A percentile compares a stretch with the other conserved stretches of the same genome.
These are phyloP conservation scores for Camptogramma bilineatum DNA, from an alignment of 2,888 invertebrate genomes.

Conservation along the genomic window DNA sequence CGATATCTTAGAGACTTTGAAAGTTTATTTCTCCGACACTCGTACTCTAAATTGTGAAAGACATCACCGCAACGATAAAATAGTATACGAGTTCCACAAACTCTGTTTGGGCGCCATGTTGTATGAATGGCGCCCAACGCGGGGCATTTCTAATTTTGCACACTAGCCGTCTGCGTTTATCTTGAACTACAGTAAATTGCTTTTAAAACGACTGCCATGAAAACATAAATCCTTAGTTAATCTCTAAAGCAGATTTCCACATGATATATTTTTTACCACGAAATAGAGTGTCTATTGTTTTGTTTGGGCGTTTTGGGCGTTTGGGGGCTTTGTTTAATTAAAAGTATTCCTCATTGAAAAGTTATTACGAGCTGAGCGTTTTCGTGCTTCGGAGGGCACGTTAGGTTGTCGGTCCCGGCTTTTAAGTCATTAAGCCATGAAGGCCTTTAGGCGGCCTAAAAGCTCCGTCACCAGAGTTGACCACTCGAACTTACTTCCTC, in stretches of 20 bases:
- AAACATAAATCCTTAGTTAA: constrained; percentile 8
- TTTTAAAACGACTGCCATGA: constrained; percentile 10
- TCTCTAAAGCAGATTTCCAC: constrained; percentile 4
- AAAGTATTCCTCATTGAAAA: too few species aligned
- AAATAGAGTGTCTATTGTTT: too few species aligned
- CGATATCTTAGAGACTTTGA: background rate
- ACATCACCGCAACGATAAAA: constrained; percentile 19
- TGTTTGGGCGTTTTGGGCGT: too few species aligned
- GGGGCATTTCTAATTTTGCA: constrained; percentile 31
- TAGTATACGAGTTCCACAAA: constrained; percentile 15
- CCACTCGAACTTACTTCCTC: too few species aligned
- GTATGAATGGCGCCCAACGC: constrained; percentile 42
- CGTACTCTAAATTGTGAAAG: constrained; percentile 17
- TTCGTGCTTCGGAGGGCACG: too few species aligned
- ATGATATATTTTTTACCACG: background rate
- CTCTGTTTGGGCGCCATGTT: constrained; percentile 32
- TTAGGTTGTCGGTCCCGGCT: too few species aligned
- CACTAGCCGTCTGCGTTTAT: constrained; percentile 30
- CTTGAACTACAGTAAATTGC: constrained; percentile 20
- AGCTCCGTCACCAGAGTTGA: too few species aligned
- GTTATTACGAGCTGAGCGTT: too few species aligned
- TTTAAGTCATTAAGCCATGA: too few species aligned
- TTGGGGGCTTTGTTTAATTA: too few species aligned
- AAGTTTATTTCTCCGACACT: constrained; percentile 6
- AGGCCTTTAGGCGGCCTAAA: too few species aligned